Evolutionary conservation across 2,797 vertebrate genomes (phyloP).

Genomic region (Hippocampus kuda): DNA sequence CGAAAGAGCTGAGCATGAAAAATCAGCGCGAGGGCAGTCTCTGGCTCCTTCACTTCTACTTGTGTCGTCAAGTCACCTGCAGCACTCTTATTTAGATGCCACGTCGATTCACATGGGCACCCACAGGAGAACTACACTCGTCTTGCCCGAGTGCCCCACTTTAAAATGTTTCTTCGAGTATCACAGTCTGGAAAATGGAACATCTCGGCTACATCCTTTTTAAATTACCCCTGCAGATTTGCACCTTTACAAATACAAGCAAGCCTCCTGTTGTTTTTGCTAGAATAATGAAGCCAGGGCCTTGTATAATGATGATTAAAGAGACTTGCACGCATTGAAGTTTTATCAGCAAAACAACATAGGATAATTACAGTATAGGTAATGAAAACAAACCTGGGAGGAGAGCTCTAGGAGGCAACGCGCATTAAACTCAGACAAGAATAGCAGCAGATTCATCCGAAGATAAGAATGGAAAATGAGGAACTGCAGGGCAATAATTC

Average conservation of each 20-base stretch:
- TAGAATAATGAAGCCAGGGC: slow-evolving; percentile 31
- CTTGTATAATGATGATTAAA: slow-evolving; percentile 30
- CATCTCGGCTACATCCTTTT: slow-evolving; percentile 33
- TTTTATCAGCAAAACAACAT: slow-evolving; percentile 9
- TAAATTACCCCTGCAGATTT: slow-evolving; percentile 35
- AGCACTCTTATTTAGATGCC: slow-evolving; percentile 41
- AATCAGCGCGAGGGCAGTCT: slow-evolving; percentile 32
- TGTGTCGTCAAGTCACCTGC: slow-evolving; percentile 37
- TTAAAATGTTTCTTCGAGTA: slow-evolving; percentile 39
- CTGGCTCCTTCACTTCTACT: slow-evolving; percentile 23
- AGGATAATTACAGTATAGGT: slow-evolving; percentile 29
- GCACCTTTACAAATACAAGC: slow-evolving; percentile 31
- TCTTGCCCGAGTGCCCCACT: slow-evolving; percentile 40
- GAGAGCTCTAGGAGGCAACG: not conserved
- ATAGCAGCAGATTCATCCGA: slow-evolving; percentile 30
- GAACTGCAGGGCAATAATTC: slow-evolving; percentile 51
- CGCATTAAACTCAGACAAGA: slow-evolving; percentile 24
- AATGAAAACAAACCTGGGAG: slow-evolving; percentile 40
- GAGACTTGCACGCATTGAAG: not conserved
- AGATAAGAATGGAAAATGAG: slow-evolving; percentile 49
- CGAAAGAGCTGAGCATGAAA: slow-evolving; percentile 29
- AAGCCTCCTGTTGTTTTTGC: slow-evolving; percentile 12
- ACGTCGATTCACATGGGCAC: slow-evolving; percentile 46
- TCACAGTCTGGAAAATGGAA: slow-evolving; percentile 26
- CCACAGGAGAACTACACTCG: slow-evolving; percentile 47